A percentile compares a stretch with the other conserved stretches of the same genome.
phyloP scores from a whole-genome alignment of 2,888 invertebrate genomes.

The Phrixothrix hirtus region DNA sequence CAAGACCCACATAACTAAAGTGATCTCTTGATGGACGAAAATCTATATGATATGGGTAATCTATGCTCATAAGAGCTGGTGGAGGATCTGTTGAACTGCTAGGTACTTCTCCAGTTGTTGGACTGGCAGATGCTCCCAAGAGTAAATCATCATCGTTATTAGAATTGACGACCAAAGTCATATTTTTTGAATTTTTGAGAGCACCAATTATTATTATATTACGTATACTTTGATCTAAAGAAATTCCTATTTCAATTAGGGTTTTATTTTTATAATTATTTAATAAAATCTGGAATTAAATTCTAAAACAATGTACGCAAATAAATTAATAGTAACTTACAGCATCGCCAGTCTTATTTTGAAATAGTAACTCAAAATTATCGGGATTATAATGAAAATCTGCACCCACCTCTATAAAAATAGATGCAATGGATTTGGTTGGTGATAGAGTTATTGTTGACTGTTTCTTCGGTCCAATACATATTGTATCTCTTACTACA shows the following conservation, averaged over 20 bases:
- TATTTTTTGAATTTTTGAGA: constrained; percentile 34
- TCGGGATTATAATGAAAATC: constrained; percentile 57
- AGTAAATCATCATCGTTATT: constrained; percentile 54
- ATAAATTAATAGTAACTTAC: too few species aligned
- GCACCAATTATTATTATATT: constrained; percentile 42
- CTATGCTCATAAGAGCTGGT: constrained; percentile 38
- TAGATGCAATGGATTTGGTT: constrained; percentile 53
- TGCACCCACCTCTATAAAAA: constrained; percentile 58
- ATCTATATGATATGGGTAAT: constrained; percentile 35
- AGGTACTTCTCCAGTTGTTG: constrained; percentile 44
- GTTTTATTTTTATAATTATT: constrained; percentile 55
- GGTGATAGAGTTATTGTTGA: constrained; percentile 49
- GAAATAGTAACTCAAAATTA: constrained; percentile 54
- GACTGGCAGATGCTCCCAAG: constrained; percentile 57
- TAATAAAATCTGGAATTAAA: constrained; percentile 51
- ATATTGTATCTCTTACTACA: constrained; percentile 45
- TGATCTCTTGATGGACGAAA: constrained; percentile 34
- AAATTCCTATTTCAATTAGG: constrained; percentile 55
- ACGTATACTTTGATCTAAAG: constrained; percentile 47
- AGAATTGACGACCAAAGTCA: constrained; percentile 40
- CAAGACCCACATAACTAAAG: constrained; percentile 71
- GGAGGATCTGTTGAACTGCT: constrained; percentile 27
- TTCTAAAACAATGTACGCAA: too few species aligned
- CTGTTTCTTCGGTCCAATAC: constrained; percentile 37
- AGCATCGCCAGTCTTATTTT: constrained; percentile 39